A percentile compares a stretch with the other conserved stretches of the same genome.
Evolutionary conservation across 2,888 invertebrate genomes (phyloP).

Genomic region (Shargacucullia verbasci): DNA sequence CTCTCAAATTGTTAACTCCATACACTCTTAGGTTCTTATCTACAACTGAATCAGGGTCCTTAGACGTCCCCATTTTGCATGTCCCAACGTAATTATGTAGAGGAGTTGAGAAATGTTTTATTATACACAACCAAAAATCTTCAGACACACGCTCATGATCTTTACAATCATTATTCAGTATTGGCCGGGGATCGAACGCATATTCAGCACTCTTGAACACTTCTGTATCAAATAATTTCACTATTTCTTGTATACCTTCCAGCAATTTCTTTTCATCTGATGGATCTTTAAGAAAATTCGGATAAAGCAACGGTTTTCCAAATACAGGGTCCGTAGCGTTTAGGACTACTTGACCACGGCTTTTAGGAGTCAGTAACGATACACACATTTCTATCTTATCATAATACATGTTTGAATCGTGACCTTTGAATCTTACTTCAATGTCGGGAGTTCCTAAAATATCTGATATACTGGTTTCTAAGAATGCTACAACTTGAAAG

Average conservation of each 20-base stretch:
- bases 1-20: constrained; percentile 77
- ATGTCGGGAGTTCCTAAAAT: constrained; percentile 81
- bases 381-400: constrained; percentile 81
- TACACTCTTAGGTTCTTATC: constrained; percentile 77
- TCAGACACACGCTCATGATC: constrained; percentile 78
- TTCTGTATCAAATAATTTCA: constrained; percentile 83
- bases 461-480: constrained; percentile 79
- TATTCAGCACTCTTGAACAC: constrained; percentile 78
- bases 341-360: constrained; percentile 80
- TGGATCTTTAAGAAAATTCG: constrained; percentile 80
- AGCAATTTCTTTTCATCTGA: constrained; percentile 78
- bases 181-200: constrained; percentile 80
- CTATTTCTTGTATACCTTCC: constrained; percentile 80
- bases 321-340: constrained; percentile 78
- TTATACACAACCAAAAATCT: constrained; percentile 84
- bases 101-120: constrained; percentile 82
- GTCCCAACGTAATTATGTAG: constrained; percentile 84
- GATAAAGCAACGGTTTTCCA: constrained; percentile 82
- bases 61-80: constrained; percentile 82
- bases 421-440: constrained; percentile 82
- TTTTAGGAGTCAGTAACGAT: constrained; percentile 81
- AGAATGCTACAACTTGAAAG: constrained; percentile 81
- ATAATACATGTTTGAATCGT: constrained; percentile 85
- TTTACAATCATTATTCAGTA: constrained; percentile 81
- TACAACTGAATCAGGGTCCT: constrained; percentile 80